Conservation (phyloP, 2,888 invertebrate genomes). For the Platycheirus rosarum region DNA sequence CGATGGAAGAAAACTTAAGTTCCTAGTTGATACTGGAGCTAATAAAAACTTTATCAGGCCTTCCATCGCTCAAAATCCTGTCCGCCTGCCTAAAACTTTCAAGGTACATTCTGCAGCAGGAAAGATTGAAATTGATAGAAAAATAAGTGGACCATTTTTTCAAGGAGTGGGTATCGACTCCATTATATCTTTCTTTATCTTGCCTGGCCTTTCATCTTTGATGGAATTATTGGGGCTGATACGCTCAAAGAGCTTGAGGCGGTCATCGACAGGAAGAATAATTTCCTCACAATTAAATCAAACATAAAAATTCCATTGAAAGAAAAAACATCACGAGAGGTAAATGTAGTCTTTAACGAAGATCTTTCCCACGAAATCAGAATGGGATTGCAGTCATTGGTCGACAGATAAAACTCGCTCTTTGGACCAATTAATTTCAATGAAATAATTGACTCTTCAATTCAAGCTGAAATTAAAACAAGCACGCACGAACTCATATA, state of each 20-base stretch:
- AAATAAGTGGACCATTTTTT: no score
- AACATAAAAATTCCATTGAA: slow-evolving; percentile 42
- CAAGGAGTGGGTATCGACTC: not conserved
- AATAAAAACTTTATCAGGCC: slow-evolving; percentile 6
- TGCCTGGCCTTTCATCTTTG: no score
- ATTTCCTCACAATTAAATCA: slow-evolving; percentile 16
- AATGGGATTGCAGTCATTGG: not conserved
- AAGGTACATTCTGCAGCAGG: slow-evolving; percentile 3
- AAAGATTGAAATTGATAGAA: not conserved
- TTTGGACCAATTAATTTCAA: slow-evolving; percentile 27
- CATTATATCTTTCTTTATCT: not conserved
- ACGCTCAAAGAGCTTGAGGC: no score
- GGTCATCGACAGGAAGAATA: not conserved
- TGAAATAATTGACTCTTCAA: slow-evolving; percentile 14
- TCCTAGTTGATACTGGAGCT: slow-evolving; percentile 8
- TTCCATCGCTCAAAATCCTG: not conserved
- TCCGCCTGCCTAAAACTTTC: slow-evolving; percentile 1
- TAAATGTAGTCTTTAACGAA: no score
- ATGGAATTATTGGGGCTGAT: not conserved
- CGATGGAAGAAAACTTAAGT: slow-evolving; percentile 2
- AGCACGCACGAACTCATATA: slow-evolving; percentile 75
- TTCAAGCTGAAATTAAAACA: slow-evolving; percentile 41
- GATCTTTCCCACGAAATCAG: no score
- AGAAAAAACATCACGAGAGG: slow-evolving; percentile 7
- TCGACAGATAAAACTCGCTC: not conserved